Evolutionary conservation across 2,113 vertebrate genomes (phyloP), one percentile per base, ranked within the genome.

Genomic region (Chaenogobius annularis): DNA sequence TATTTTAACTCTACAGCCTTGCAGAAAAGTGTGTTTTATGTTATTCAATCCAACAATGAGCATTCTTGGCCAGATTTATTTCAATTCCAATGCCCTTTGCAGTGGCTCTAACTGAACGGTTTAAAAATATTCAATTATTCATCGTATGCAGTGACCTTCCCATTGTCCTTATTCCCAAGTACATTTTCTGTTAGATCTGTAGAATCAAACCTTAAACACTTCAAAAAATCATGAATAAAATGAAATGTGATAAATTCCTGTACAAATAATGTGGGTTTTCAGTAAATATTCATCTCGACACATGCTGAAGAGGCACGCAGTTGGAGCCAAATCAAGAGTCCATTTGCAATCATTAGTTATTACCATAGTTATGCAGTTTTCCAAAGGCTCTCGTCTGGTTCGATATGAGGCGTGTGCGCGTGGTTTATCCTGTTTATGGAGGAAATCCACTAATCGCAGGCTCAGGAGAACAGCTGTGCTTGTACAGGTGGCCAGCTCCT

Each of bases 271-370:
- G 40, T 59, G 35, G 66, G 71, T 70, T 56, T 80, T 75, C 58
- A 46, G 69, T 77, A 77, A 79, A 82, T 81, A 77, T 68, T 54
- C 71, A 35, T 43, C 66, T 10, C 69, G 68, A 73, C 40, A 58
- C 20, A 44, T 22, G n/a, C 20, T 26, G 43, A 46, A 83, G 69
- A 56, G 69, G 63, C 74, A 44, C 59, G 62, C 56, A 76, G 70
- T 67, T 78, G 71, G 70, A 26, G 23, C 35, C 52, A 75, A 87
- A 83, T 86, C 76, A 70, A 69, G 58, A 81, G 76, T 78, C 87
- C 73, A 70, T 67, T 73, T 73, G 81, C 82, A 93, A 90, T 92
- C 90, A 88, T 81, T 12, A 10, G 48, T 87, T 87, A 89, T 91
- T 87, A 74, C 64, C 47, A 19, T 64, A 56, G 6, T 37, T 6